Conservation (phyloP, 2,113 vertebrate species). For the Acrocephalus kingi region DNA sequence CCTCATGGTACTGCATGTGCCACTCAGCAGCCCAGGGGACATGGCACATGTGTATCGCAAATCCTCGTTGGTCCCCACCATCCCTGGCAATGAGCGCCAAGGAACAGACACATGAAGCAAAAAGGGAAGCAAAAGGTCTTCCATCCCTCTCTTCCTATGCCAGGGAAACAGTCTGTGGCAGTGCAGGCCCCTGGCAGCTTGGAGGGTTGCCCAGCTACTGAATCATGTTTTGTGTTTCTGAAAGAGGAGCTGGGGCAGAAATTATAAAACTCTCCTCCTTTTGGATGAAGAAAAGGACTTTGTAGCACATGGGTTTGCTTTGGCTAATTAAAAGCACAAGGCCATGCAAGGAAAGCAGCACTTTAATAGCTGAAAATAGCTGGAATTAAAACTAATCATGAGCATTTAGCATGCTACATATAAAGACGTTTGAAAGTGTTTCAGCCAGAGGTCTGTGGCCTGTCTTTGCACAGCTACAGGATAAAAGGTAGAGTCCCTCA, state of each 20-base stretch:
- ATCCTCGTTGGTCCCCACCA: accelerated
- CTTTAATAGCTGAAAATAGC: constrained; percentile 44
- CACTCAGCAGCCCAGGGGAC: background rate
- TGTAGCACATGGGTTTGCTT: constrained; percentile 4
- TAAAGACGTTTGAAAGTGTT: constrained; percentile 29
- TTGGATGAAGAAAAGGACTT: constrained; percentile 38
- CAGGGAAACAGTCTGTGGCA: constrained; percentile 1
- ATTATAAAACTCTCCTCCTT: background rate
- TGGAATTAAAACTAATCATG: constrained; percentile 44
- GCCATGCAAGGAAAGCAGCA: constrained; percentile 16
- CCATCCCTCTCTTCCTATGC: background rate
- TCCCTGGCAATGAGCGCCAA: accelerated
- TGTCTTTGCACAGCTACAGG: background rate
- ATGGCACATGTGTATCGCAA: accelerated
- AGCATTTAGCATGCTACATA: background rate
- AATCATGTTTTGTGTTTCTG: background rate
- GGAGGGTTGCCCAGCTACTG: background rate
- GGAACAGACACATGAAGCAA: background rate
- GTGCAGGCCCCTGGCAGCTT: background rate
- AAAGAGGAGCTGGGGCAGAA: background rate
- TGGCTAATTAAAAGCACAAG: constrained; percentile 42
- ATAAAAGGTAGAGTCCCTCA: background rate
- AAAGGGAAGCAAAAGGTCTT: background rate
- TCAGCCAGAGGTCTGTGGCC: background rate
- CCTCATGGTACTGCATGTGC: background rate